A percentile compares a stretch with the other conserved stretches of the same genome.
These are phyloP conservation scores for Rhea americana DNA, from an alignment of 2,113 vertebrate genomes.

Conservation along the genomic window DNA sequence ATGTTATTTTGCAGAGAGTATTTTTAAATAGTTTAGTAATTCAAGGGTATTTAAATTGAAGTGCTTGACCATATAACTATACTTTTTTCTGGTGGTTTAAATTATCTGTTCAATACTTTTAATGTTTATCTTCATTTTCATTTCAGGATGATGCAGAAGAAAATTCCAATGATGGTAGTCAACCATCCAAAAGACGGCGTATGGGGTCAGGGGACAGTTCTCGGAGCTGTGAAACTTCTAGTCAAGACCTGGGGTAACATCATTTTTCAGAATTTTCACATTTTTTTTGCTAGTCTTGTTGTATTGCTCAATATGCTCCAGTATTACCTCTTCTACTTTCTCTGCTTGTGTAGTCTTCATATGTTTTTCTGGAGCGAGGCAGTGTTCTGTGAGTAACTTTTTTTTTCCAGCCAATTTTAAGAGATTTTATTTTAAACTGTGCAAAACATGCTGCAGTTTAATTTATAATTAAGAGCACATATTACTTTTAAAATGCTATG, in stretches of 20 bases:
- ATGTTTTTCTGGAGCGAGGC: background rate
- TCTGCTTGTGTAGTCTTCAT: background rate
- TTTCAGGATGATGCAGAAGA: conserved; percentile 87
- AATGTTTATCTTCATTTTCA: background rate
- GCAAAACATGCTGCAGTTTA: background rate
- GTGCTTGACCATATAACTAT: background rate
- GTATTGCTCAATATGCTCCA: background rate
- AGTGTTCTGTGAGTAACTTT: background rate
- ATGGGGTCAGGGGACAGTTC: conserved; percentile 97
- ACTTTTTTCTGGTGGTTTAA: background rate
- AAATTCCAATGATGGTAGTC: conserved; percentile 92
- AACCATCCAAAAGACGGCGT: conserved; percentile 89
- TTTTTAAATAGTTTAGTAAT: background rate
- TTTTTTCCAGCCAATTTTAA: background rate
- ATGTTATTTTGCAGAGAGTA: background rate
- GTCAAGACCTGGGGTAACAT: conserved; percentile 88
- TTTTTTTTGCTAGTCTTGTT: background rate
- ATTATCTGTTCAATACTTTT: background rate
- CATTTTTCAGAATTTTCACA: background rate
- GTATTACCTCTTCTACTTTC: background rate
- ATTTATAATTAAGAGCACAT: background rate
- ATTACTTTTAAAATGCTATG: background rate
- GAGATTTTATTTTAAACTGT: background rate
- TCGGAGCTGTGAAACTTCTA: conserved; percentile 92
- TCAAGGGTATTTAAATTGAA: background rate